These are phyloP conservation scores for Habroteleia sp. DNA, from an alignment of 2,888 invertebrate genomes.

Conservation along the genomic window DNA sequence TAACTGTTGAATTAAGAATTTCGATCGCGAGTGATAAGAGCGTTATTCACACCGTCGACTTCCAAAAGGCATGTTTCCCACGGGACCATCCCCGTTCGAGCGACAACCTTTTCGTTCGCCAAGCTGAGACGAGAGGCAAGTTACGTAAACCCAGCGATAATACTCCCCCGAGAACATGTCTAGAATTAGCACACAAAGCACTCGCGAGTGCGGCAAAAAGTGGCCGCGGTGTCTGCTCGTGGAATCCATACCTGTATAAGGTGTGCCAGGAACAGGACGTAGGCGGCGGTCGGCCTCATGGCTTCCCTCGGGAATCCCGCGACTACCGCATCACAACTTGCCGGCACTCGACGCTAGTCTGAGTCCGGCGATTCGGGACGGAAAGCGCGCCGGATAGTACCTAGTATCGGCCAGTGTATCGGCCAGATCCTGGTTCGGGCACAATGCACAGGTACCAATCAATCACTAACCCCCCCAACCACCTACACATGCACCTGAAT, in stretches of 20 bases:
- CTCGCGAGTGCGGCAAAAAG: constrained; percentile 17
- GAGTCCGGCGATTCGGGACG: constrained; percentile 20
- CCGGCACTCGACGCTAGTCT: constrained; percentile 68
- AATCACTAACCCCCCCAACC: constrained; percentile 22
- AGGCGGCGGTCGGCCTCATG: constrained; percentile 81
- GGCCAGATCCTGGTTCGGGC: constrained; percentile 5
- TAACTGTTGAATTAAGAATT: too few species aligned
- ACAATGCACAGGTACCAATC: constrained; percentile 31
- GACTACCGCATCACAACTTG: constrained; percentile 81
- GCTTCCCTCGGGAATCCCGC: constrained; percentile 80
- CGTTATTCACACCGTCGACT: background rate
- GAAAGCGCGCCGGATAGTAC: background rate
- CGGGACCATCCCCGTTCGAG: constrained; percentile 12
- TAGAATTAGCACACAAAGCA: constrained; percentile 23
- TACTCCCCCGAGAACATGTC: background rate
- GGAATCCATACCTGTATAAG: constrained; percentile 73
- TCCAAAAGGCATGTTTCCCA: constrained; percentile 3
- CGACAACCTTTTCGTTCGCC: constrained; percentile 1
- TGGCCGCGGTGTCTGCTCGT: constrained; percentile 37
- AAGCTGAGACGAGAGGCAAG: background rate
- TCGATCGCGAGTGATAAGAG: background rate
- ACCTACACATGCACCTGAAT: constrained; percentile 26
- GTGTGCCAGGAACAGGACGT: constrained; percentile 81
- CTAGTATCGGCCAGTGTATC: constrained; percentile 19
- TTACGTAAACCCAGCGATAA: constrained; percentile 4